Base-by-base conservation (phyloP, 1,140 invertebrate genomes). In the Venturia canescens region DNA sequence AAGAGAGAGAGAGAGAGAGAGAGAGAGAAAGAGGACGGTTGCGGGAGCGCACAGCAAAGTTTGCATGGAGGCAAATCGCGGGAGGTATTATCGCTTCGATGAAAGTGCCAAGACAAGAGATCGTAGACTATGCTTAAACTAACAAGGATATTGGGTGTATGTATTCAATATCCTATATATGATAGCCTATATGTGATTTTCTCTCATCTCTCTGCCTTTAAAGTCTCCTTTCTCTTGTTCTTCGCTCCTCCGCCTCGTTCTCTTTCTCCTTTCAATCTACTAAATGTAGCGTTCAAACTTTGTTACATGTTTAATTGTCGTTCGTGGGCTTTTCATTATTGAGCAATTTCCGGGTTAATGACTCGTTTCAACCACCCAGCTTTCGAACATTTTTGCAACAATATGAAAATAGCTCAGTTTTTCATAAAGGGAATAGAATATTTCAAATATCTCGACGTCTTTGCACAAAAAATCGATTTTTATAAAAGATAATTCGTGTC, bases 41-140 rank as follows among this genome's bases (percentile, higher is more conserved):
- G 31, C 44, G 26, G 27, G 21, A 38, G 4, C 27, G 48, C 53
- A 44, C 53, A 16, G 50, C 29, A 23, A 77, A 63, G 57, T 77
- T 77, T 77, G 66, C 60, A 57, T 16, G 57, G 31, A 77, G 57
- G 57, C 57, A 77, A 77, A 77, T 77, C 57, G 57, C 57, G 53
- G 44, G 75, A 77, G 31, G 57, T n/a, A 77, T 77, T 77, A 77
- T 77, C 75, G 72, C 72, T 76, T 76, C 53, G 72, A 34, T 60
- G 31, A 7, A 34, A 66, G 66, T 60, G 60, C 57, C 53, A 63
- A 66, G 29, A 57, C n/a, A 77, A 63, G 75, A 77, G 48, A 60
- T 38, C 57, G 48, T 11, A 77, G 18, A 60, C 50, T 77, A 44
- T 77, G 57, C 48, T 27, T n/a, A 66, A 63, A 77, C 50, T 63